Percentiles rank a stretch among this genome's conserved stretches.
Conservation (phyloP, 1,140 invertebrate genomes). For the Streblospio benedicti region DNA sequence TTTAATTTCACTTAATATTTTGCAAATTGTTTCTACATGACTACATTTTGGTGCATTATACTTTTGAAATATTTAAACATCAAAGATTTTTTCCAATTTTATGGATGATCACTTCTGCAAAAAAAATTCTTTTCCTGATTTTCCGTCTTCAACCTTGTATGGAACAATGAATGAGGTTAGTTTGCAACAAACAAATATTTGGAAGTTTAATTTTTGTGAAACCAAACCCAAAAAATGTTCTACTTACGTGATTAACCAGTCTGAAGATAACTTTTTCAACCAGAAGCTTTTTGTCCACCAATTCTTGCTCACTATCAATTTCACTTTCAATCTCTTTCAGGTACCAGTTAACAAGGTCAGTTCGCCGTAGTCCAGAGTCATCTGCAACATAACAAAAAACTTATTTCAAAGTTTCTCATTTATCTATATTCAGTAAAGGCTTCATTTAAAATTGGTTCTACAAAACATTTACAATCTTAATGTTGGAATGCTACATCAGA, state of each 20-base stretch:
- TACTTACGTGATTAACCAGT: constrained; percentile 76
- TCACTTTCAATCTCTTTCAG: constrained; percentile 77
- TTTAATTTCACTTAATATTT: neutral
- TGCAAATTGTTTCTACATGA: neutral
- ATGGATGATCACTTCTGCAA: neutral
- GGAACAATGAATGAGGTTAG: neutral
- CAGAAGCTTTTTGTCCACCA: constrained; percentile 77
- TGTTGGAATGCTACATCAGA: neutral
- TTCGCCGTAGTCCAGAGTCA: constrained; percentile 62
- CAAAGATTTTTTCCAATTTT: too few species aligned
- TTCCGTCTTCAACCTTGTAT: neutral
- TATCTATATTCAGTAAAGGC: neutral
- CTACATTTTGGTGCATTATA: neutral
- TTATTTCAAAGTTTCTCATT: neutral
- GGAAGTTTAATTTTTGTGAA: neutral
- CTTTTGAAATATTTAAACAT: neutral
- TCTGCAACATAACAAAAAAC: constrained; percentile 8
- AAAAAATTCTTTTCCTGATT: neutral
- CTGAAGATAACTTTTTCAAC: constrained; percentile 94
- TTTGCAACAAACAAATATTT: neutral
- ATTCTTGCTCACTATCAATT: constrained; percentile 82
- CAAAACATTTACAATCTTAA: neutral
- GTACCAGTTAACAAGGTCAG: constrained; percentile 89
- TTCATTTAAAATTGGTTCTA: neutral
- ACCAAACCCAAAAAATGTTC: constrained; percentile 10